These are phyloP conservation scores for Toxotes chatareus DNA, from an alignment of 2,113 vertebrate genomes.

Conservation along the genomic window DNA sequence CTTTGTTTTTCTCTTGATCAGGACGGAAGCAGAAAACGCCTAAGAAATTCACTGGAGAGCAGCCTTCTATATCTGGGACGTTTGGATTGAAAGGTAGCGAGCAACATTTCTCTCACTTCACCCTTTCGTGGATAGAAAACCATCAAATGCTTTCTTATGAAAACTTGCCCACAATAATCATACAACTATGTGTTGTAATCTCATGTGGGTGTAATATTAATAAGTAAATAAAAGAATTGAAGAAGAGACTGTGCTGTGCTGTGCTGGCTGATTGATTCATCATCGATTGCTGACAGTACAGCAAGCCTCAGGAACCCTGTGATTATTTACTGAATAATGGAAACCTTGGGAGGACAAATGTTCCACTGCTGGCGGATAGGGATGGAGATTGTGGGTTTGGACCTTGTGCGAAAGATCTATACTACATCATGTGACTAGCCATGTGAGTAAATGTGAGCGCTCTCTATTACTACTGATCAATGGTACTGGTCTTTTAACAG, in stretches of 20 bases:
- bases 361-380: neutral
- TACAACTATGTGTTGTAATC: neutral
- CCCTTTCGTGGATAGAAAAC: neutral
- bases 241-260: neutral
- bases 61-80: constrained; percentile 96
- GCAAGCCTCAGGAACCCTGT: constrained; percentile 12
- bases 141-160: neutral
- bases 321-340: constrained; percentile 39
- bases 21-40: constrained; percentile 99
- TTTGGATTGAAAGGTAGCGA: constrained; percentile 95
- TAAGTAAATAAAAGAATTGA: constrained; percentile 7
- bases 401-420: constrained; percentile 1
- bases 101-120: neutral
- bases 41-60: constrained; percentile 98
- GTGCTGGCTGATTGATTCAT: constrained; percentile 10
- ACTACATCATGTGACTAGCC: constrained; percentile 5
- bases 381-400: neutral
- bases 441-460: constrained; percentile 12
- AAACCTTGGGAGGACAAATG: constrained; percentile 7
- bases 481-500: constrained; percentile 50
- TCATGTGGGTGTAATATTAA: constrained; percentile 8
- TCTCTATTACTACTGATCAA: constrained; percentile 43
- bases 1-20: constrained; percentile 87
- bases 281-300: constrained; percentile 24
- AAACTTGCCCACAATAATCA: neutral